Conservation (phyloP, 2,888 invertebrate species). For the Apodemia duryi region DNA sequence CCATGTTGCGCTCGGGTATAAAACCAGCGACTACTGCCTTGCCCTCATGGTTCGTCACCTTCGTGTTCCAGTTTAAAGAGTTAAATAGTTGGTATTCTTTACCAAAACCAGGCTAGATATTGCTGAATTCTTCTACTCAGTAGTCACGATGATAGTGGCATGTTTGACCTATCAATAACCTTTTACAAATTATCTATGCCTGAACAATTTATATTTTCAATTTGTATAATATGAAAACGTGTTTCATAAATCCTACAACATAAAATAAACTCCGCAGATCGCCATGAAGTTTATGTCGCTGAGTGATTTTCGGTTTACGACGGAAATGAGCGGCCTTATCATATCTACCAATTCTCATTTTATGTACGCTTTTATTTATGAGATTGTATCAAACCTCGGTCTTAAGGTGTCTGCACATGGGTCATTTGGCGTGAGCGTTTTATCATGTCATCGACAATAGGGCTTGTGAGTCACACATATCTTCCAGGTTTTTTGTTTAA, state of each 20-base stretch:
- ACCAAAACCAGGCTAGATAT: too few species aligned
- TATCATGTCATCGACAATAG: background rate
- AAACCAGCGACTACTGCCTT: too few species aligned
- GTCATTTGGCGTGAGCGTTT: background rate
- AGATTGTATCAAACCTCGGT: background rate
- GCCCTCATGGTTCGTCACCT: too few species aligned
- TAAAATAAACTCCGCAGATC: constrained; percentile 9
- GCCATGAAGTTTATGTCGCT: constrained; percentile 11
- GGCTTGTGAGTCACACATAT: too few species aligned
- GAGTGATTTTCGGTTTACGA: constrained; percentile 15
- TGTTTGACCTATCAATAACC: too few species aligned
- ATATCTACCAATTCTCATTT: constrained; percentile 9
- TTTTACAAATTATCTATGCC: too few species aligned
- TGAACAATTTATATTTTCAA: background rate
- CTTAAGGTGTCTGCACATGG: background rate
- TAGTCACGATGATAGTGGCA: too few species aligned
- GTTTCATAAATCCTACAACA: constrained; percentile 4
- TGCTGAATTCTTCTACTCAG: too few species aligned
- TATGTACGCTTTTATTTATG: constrained; percentile 7
- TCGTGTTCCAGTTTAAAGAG: too few species aligned
- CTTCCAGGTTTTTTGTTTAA: too few species aligned
- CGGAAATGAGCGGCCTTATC: constrained; percentile 12
- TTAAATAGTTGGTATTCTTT: too few species aligned
- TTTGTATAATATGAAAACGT: constrained; percentile 6
- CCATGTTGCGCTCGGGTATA: too few species aligned